Evolutionary conservation across 2,113 vertebrate genomes (phyloP), one percentile per base, ranked within the genome.

Genomic region (Athene noctua): DNA sequence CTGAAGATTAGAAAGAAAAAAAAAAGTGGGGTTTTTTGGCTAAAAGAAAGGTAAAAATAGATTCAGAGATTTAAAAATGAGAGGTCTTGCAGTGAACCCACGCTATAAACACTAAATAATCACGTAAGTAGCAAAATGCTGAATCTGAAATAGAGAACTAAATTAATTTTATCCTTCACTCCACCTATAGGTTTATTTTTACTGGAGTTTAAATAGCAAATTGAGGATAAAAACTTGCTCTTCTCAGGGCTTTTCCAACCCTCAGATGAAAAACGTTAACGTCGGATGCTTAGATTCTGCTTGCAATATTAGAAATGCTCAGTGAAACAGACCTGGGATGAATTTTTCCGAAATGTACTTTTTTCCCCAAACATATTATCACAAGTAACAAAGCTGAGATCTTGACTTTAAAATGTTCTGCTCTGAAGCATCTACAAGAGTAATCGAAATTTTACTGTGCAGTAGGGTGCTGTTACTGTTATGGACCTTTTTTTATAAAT

Each of bases 181-280:
- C 51, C 77, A 55, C 36, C 92, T 32, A 23, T 38, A 23, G 55
- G 27, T 58, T 63, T 66, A 0, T 36, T 74, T 52, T 55, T 65
- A 2, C 59, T 58, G 65, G 13, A 11, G 59, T 92, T 83, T 12
- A 46, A 85, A 13, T 22, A 32, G 91, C 22, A 73, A 88, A 70
- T 49, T 1, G 34, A 44, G 55, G 18, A 46, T 9, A 47, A 90
- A 59, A 86, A n/a, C 25, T 71, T 77, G 8, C 5, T 52, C 44
- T 72, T 82, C 78, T 49, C 19, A 15, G n/a, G 81, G 52, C 30
- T 70, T 57, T 51, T 25, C 44, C 32, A 30, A 51, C 68, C 18
- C 79, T 51, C 22, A 23, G 44, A 12, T 1, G 2, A 38, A 49
- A 46, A 6, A 1, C 1, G 2, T 58, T 54, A 40, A 25, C n/a